Percentiles rank a stretch among this genome's conserved stretches.
phyloP scores from a whole-genome alignment of 2,797 vertebrate species.

The Cirrhinus mrigala region DNA sequence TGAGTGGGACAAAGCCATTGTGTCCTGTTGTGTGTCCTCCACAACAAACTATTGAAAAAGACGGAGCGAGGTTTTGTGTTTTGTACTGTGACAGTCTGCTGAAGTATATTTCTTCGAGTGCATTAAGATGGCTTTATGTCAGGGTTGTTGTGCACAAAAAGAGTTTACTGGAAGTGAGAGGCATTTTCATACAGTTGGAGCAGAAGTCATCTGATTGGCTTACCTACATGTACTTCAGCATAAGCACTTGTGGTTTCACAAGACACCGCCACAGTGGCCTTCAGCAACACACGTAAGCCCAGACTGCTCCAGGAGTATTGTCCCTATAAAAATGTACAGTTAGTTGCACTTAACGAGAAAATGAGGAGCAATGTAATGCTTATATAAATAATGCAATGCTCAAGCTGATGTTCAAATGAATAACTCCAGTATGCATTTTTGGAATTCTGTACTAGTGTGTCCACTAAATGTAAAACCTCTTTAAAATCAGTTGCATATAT shows the following conservation, averaged over 20 bases:
- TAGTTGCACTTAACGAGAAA: neutral
- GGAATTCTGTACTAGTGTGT: neutral
- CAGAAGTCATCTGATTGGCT: neutral
- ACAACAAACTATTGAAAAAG: neutral
- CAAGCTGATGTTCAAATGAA: neutral
- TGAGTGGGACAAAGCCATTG: slow-evolving; percentile 7
- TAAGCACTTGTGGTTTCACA: neutral
- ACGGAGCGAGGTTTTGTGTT: slow-evolving; percentile 1
- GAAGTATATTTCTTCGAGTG: slow-evolving; percentile 2
- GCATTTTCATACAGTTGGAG: neutral
- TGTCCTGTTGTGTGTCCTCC: slow-evolving; percentile 1
- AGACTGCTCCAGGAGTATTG: neutral
- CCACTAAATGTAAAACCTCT: neutral
- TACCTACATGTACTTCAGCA: neutral
- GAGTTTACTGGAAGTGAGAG: neutral
- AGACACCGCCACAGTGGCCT: neutral
- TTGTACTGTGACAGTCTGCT: neutral
- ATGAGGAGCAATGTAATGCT: neutral
- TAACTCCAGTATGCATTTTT: neutral
- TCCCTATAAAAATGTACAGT: neutral
- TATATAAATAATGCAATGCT: neutral
- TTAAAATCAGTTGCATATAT: neutral
- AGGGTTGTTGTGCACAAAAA: slow-evolving; percentile 13
- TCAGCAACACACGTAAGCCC: neutral
- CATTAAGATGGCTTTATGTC: slow-evolving; percentile 8